These are phyloP conservation scores for Anoplopoma fimbria DNA, from an alignment of 2,113 vertebrate species.

Conservation along the genomic window DNA sequence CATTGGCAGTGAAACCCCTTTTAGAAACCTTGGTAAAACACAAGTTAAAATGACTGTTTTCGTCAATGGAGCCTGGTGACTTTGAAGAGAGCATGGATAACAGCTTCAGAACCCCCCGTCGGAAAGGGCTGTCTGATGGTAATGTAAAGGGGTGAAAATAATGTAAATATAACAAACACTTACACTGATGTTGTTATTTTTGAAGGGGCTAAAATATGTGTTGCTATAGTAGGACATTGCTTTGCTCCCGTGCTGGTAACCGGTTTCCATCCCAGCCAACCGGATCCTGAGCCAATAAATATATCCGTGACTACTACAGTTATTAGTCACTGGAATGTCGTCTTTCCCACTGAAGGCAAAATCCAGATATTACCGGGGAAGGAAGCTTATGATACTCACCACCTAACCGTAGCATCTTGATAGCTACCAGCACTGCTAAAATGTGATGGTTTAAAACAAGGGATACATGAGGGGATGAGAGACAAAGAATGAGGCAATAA, in stretches of 20 bases:
- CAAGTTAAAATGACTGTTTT: not conserved
- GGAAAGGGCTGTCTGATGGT: not conserved
- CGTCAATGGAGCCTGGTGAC: too few relatives aligned
- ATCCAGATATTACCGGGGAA: not conserved
- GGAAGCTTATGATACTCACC: too few relatives aligned
- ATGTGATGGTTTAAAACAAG: not conserved
- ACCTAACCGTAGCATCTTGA: not conserved
- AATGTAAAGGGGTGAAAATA: not conserved
- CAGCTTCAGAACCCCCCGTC: not conserved
- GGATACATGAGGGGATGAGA: not conserved
- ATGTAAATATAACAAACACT: not conserved
- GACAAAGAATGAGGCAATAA: not conserved
- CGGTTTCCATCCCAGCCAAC: not conserved
- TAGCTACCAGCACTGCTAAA: not conserved
- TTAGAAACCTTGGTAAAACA: not conserved
- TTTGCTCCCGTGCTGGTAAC: too few relatives aligned
- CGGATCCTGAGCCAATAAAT: not conserved
- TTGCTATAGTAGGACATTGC: not conserved
- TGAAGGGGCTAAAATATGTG: not conserved
- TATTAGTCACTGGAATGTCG: not conserved
- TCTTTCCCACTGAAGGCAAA: not conserved
- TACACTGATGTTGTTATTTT: too few relatives aligned
- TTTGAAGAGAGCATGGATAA: not conserved
- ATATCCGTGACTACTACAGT: not conserved
- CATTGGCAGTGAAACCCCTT: not conserved